A percentile compares a stretch with the other conserved stretches of the same genome.
Evolutionary conservation across 2,888 invertebrate genomes (phyloP).

Genomic region (Xiphydria camelus): DNA sequence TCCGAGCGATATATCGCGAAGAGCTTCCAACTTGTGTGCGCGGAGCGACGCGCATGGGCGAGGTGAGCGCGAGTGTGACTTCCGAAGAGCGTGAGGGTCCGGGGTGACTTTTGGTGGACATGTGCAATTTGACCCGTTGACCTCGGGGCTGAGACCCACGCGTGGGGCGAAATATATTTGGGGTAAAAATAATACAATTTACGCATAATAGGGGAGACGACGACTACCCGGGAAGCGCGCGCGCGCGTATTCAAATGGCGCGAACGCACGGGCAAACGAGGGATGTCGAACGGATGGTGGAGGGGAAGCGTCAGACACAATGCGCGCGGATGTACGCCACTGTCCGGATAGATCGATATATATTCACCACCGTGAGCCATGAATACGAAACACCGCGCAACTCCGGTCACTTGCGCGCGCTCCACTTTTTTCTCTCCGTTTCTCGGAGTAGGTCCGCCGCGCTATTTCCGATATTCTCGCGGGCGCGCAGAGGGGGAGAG

Average conservation of each 20-base stretch:
- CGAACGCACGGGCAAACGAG: conserved; percentile 30
- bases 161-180: conserved; percentile 52
- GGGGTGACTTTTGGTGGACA: conserved; percentile 53
- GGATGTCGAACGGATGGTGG: conserved; percentile 5
- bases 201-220: conserved; percentile 51
- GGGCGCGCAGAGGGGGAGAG: conserved; percentile 3
- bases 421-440: conserved; percentile 20
- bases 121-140: conserved; percentile 58
- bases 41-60: conserved; percentile 2
- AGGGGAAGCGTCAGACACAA: conserved; percentile 7
- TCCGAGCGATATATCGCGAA: conserved; percentile 11
- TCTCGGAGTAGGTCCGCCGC: too few relatives aligned
- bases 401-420: conserved; percentile 29
- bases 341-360: conserved; percentile 39
- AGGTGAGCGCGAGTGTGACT: conserved; percentile 24
- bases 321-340: conserved; percentile 11
- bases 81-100: neutral
- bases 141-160: conserved; percentile 35
- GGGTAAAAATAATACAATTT: conserved; percentile 59
- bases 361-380: conserved; percentile 33
- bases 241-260: conserved; percentile 48
- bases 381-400: conserved; percentile 34
- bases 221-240: conserved; percentile 29
- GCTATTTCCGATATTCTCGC: too few relatives aligned
- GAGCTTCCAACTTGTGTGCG: conserved; percentile 2